Conservation (phyloP, 2,888 invertebrate genomes). For the Epiblema foenella region DNA sequence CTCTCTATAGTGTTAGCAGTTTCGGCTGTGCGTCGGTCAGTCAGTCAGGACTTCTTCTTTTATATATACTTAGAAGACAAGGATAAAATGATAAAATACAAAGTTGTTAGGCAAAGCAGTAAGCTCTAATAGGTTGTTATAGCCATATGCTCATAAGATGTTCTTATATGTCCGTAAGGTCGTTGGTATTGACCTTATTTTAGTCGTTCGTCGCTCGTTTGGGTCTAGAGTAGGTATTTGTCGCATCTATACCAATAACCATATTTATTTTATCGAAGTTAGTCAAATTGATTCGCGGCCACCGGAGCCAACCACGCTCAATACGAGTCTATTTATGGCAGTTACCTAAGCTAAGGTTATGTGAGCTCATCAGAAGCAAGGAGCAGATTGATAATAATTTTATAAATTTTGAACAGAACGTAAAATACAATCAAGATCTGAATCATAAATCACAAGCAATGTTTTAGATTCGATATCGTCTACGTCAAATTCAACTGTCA, state of each 20-base stretch:
- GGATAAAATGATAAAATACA: background rate
- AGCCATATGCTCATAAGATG: background rate
- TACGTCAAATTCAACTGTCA: conserved; percentile 1
- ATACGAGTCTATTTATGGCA: conserved; percentile 56
- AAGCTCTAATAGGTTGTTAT: background rate
- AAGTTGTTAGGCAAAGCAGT: background rate
- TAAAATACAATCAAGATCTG: background rate
- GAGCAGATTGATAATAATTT: conserved; percentile 12
- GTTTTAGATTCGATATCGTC: background rate
- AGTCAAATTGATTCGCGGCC: conserved; percentile 35
- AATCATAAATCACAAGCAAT: too few relatives aligned
- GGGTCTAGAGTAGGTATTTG: conserved; percentile 4
- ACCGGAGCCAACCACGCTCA: conserved; percentile 14
- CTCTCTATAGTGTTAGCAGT: too few relatives aligned
- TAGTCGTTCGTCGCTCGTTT: background rate
- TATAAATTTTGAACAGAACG: conserved; percentile 1
- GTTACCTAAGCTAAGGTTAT: conserved; percentile 52
- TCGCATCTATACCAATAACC: conserved; percentile 15
- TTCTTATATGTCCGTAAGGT: background rate
- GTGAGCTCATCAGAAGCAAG: conserved; percentile 44
- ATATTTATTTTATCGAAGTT: conserved; percentile 31
- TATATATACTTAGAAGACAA: too few relatives aligned
- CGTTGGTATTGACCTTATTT: conserved; percentile 24
- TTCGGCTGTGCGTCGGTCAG: too few relatives aligned
- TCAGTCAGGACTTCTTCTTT: too few relatives aligned